Evolutionary conservation across 2,113 vertebrate species (phyloP).

Genomic region (Cyprinodon tularosa): DNA sequence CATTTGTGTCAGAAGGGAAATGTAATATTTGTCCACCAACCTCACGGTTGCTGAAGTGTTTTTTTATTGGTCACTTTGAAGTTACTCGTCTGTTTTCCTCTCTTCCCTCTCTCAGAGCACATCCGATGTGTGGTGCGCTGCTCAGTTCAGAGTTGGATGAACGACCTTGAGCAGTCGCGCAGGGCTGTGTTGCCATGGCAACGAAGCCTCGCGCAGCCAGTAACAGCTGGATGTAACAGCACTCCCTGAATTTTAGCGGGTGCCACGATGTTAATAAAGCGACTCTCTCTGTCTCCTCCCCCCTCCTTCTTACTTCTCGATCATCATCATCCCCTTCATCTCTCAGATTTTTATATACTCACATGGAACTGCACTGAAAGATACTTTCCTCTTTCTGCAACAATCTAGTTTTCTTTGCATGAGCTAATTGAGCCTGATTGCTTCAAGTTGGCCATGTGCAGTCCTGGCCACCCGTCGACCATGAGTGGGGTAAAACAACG

Average conservation of each 20-base stretch:
- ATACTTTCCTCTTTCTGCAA: not conserved
- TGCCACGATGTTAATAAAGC: constrained; percentile 76
- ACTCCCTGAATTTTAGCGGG: constrained; percentile 80
- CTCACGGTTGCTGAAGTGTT: constrained; percentile 47
- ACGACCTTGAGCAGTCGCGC: constrained; percentile 82
- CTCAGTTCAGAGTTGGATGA: constrained; percentile 79
- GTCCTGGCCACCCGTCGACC: constrained; percentile 3
- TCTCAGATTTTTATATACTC: not conserved
- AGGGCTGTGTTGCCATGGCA: constrained; percentile 80
- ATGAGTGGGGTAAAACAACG: not conserved
- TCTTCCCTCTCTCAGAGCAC: constrained; percentile 39
- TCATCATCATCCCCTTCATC: not conserved
- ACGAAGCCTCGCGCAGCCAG: constrained; percentile 80
- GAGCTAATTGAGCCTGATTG: constrained; percentile 33
- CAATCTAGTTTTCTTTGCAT: constrained; percentile 23
- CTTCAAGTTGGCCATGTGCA: not conserved
- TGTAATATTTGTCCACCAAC: constrained; percentile 29
- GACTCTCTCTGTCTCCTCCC: constrained; percentile 62
- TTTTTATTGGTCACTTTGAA: constrained; percentile 75
- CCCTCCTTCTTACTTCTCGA: constrained; percentile 11
- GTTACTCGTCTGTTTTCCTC: constrained; percentile 40
- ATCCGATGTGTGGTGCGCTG: constrained; percentile 67
- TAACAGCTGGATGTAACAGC: constrained; percentile 84
- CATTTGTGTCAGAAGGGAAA: not conserved
- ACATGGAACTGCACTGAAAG: constrained; percentile 30